Evolutionary conservation across 2,797 vertebrate genomes (phyloP), one percentile per base, ranked within the genome.

Genomic region (Chrysolophus pictus): DNA sequence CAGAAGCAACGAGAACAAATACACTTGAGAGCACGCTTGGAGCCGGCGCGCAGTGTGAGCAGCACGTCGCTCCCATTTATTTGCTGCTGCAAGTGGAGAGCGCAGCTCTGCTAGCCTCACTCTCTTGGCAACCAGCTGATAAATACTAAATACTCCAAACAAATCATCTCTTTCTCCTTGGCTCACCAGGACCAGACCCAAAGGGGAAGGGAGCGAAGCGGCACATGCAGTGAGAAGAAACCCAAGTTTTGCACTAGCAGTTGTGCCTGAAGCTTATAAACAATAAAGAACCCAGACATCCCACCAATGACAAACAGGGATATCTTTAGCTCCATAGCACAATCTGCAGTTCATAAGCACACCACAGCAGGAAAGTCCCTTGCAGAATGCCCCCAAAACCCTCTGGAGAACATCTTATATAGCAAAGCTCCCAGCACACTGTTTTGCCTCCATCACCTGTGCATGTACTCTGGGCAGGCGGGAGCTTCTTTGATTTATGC

Each of bases 401-500:
- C 53, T 89, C 31, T 42, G 15, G 83, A 83, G 19, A 88, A 16
- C 29, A 8, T 65, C 35, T 59, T 39, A 55, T 6, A 41, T 55
- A 78, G 77, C 55, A 63, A 63, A 84, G 91, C 85, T 28, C 33
- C 47, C 6, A 0, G 63, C 51, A 64, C 6, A 58, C 21, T 51
- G 22, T 69, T 74, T 60, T 49, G 21, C 16, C 76, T 35, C 24
- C 67, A 74, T 60, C 67, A 31, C 14, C 78, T 35, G 19, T 0
- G 0, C n/a, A 16, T 28, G 12, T 22, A 44, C 0, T 8, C 55
- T 21, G 55, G 22, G 55, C 55, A n/a, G 42, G 4, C 74, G 90
- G 63, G 67, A 84, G 28, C 22, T 49, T 75, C 23, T 92, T 91
- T 44, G 84, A 68, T 93, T 94, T 95, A 68, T 47, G 53, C 47